Conservation (phyloP, 2,888 invertebrate species). For the Ectemnius lituratus region DNA sequence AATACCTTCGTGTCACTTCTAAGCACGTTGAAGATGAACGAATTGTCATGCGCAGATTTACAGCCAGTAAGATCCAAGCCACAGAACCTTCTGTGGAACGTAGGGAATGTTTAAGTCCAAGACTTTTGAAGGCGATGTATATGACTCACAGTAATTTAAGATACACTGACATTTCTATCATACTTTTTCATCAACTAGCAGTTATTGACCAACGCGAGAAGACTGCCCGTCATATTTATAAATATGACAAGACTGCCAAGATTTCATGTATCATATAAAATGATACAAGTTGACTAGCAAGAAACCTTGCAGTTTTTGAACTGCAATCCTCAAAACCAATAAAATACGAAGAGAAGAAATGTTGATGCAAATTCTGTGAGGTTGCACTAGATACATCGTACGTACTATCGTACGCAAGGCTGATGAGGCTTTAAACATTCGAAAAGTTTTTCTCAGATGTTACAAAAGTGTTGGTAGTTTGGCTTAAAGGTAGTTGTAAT, state of each 20-base stretch:
- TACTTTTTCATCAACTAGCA: slow-evolving; percentile 58
- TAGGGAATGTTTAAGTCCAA: slow-evolving; percentile 50
- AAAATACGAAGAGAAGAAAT: slow-evolving; percentile 49
- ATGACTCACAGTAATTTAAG: slow-evolving; percentile 44
- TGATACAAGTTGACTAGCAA: slow-evolving; percentile 47
- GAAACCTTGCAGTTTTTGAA: slow-evolving; percentile 49
- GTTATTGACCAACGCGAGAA: slow-evolving; percentile 58
- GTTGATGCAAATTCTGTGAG: slow-evolving; percentile 52
- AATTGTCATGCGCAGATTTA: neutral
- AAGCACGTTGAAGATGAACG: slow-evolving; percentile 25
- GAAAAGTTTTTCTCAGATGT: slow-evolving; percentile 56
- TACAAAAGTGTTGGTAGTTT: slow-evolving; percentile 69
- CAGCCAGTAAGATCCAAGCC: slow-evolving; percentile 26
- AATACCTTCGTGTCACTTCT: slow-evolving; percentile 44
- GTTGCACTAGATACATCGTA: slow-evolving; percentile 66
- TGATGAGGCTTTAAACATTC: slow-evolving; percentile 63
- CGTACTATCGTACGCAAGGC: slow-evolving; percentile 61
- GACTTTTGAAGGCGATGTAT: slow-evolving; percentile 23
- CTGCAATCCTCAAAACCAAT: slow-evolving; percentile 35
- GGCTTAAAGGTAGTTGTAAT: slow-evolving; percentile 57
- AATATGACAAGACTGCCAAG: slow-evolving; percentile 62
- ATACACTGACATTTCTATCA: slow-evolving; percentile 55
- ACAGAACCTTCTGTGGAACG: slow-evolving; percentile 21
- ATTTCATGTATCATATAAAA: slow-evolving; percentile 46
- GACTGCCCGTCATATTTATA: slow-evolving; percentile 64